phyloP scores from a whole-genome alignment of 2,797 vertebrate genomes.

The Discoglossus pictus region DNA sequence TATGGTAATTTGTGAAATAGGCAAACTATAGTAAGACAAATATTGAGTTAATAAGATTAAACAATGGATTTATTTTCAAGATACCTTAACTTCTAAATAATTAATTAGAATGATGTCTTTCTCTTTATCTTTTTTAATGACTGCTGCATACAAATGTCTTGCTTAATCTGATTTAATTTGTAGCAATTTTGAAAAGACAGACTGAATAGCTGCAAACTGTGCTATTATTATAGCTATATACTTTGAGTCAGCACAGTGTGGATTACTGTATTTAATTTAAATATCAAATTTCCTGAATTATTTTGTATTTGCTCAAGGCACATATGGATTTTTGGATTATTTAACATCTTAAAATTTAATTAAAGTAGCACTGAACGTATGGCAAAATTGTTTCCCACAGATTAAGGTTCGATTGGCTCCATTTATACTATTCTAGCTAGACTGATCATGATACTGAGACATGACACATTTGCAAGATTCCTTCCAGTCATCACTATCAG shows the following conservation, averaged over 20 bases:
- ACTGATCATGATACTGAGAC: too few relatives aligned
- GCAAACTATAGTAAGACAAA: slow-evolving; percentile 8
- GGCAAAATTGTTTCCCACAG: too few relatives aligned
- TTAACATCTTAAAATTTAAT: too few relatives aligned
- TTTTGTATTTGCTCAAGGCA: background rate
- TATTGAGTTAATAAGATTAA: slow-evolving; percentile 12
- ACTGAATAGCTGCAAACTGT: slow-evolving; percentile 15
- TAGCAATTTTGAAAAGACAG: slow-evolving; percentile 8
- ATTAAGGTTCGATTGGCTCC: too few relatives aligned
- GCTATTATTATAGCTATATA: slow-evolving; percentile 1
- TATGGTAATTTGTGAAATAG: too few relatives aligned
- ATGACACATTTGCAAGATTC: too few relatives aligned
- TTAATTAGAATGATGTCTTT: slow-evolving; percentile 2
- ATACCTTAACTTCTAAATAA: slow-evolving; percentile 19
- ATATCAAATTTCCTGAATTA: slow-evolving; percentile 8
- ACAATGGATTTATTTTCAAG: background rate
- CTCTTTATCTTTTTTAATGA: slow-evolving; percentile 3
- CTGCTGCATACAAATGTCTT: slow-evolving; percentile 25
- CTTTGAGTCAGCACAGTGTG: slow-evolving; percentile 2
- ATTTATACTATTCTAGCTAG: too few relatives aligned
- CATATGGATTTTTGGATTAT: too few relatives aligned
- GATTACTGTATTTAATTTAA: background rate
- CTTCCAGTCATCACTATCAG: too few relatives aligned
- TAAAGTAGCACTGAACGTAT: too few relatives aligned
- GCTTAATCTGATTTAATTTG: slow-evolving; percentile 23